Evolutionary conservation across 2,797 vertebrate genomes (phyloP).

Genomic region (Tenualosa thibaudeaui): DNA sequence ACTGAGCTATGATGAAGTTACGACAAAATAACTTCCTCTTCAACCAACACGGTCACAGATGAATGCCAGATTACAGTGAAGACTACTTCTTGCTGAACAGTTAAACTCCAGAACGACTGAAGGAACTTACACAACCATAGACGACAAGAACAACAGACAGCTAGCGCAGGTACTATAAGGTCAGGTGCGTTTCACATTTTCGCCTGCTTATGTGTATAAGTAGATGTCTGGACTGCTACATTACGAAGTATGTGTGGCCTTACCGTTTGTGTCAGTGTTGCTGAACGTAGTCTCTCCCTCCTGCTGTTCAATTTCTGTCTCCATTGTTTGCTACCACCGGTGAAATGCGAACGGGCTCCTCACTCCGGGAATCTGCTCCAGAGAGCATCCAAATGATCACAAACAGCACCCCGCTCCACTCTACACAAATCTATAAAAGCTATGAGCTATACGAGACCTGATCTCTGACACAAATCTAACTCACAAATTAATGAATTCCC

Average conservation of each 20-base stretch:
- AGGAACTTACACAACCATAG: background rate
- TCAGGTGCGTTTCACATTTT: background rate
- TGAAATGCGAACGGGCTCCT: slow-evolving; percentile 68
- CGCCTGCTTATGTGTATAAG: background rate
- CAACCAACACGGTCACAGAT: background rate
- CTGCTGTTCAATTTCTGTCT: slow-evolving; percentile 92
- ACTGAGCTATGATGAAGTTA: background rate
- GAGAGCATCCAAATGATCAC: slow-evolving; percentile 20
- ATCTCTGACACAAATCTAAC: background rate
- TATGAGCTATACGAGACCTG: background rate
- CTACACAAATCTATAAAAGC: background rate
- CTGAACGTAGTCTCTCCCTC: slow-evolving; percentile 88
- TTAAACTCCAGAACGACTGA: background rate
- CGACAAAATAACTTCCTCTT: background rate
- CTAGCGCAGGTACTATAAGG: background rate
- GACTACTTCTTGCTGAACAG: background rate
- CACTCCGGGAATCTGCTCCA: slow-evolving; percentile 47
- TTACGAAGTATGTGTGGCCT: slow-evolving; percentile 50
- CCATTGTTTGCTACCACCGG: slow-evolving; percentile 81
- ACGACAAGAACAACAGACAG: background rate
- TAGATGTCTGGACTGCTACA: background rate
- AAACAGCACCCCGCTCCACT: background rate
- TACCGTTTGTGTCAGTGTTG: slow-evolving; percentile 95
- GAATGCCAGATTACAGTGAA: background rate
- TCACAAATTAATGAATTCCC: background rate